Percentiles rank a stretch among this genome's conserved stretches.
Evolutionary conservation across 2,113 vertebrate species (phyloP).

Genomic region (Phaethon lepturus): DNA sequence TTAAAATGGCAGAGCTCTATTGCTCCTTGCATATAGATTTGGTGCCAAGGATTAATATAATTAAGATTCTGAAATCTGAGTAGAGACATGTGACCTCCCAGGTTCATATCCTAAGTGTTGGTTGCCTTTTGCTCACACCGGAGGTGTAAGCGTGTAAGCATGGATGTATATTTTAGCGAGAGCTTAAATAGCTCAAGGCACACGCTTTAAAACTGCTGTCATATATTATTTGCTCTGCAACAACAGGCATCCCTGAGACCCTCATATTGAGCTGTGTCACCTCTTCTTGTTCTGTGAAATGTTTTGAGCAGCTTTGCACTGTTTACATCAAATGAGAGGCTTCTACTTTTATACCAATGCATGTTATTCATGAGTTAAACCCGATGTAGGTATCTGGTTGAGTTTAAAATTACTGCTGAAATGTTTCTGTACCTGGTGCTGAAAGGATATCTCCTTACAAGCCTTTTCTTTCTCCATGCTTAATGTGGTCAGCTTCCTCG

Average conservation of each 20-base stretch:
- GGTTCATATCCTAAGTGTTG: background rate
- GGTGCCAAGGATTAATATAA: background rate
- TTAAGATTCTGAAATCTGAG: background rate
- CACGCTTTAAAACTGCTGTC: background rate
- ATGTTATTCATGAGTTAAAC: background rate
- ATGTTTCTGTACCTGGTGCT: background rate
- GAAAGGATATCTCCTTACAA: background rate
- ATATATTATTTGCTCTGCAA: background rate
- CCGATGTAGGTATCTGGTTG: background rate
- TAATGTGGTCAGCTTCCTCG: background rate
- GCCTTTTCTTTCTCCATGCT: background rate
- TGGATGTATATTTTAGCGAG: fast-evolving
- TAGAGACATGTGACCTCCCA: background rate
- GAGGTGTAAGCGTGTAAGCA: background rate
- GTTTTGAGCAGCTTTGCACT: background rate
- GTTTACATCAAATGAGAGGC: background rate
- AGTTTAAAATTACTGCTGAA: background rate
- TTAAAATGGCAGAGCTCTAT: background rate
- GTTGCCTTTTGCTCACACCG: background rate
- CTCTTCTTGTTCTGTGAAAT: background rate
- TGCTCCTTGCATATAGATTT: background rate
- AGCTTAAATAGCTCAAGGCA: background rate
- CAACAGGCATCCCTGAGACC: background rate
- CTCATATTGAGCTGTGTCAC: background rate
- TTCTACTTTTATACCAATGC: background rate